Percentiles rank a stretch among this genome's conserved stretches.
Evolutionary conservation across 2,113 vertebrate genomes (phyloP).

Genomic region (Mesocricetus auratus): DNA sequence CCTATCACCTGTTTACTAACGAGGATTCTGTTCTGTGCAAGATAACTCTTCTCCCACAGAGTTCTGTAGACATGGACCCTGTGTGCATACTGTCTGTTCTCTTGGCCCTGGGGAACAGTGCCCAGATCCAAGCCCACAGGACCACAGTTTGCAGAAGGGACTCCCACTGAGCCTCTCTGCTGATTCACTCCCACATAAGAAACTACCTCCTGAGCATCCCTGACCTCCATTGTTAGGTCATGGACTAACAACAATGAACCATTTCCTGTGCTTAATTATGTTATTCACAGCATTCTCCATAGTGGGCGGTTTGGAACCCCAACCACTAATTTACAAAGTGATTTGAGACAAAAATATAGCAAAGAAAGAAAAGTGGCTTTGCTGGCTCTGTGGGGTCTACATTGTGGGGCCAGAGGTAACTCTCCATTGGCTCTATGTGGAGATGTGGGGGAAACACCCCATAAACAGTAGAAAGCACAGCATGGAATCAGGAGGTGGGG

Average conservation of each 20-base stretch:
- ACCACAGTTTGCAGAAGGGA: not conserved
- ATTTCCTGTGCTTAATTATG: conserved; percentile 79
- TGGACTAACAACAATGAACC: conserved; percentile 62
- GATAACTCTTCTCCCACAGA: not conserved
- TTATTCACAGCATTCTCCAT: conserved; percentile 55
- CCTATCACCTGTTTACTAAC: not conserved
- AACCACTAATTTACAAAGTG: conserved; percentile 55
- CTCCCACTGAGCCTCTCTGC: not conserved
- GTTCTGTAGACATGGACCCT: no score
- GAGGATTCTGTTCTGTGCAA: not conserved
- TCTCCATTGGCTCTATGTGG: not conserved
- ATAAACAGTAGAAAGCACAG: not conserved
- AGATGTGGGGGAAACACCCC: rapidly evolving
- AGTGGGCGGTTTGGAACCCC: conserved; percentile 65
- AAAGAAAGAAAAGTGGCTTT: not conserved
- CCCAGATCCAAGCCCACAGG: not conserved
- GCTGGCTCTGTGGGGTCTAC: not conserved
- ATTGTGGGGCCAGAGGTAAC: not conserved
- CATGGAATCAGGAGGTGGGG: not conserved
- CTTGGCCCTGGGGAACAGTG: no score
- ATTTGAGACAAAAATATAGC: conserved; percentile 46
- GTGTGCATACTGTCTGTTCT: not conserved
- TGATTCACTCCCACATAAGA: rapidly evolving
- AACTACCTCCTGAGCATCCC: not conserved
- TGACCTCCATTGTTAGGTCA: conserved; percentile 8